Evolutionary conservation across 2,888 invertebrate species (phyloP).

Genomic region (Coelinius sp.): DNA sequence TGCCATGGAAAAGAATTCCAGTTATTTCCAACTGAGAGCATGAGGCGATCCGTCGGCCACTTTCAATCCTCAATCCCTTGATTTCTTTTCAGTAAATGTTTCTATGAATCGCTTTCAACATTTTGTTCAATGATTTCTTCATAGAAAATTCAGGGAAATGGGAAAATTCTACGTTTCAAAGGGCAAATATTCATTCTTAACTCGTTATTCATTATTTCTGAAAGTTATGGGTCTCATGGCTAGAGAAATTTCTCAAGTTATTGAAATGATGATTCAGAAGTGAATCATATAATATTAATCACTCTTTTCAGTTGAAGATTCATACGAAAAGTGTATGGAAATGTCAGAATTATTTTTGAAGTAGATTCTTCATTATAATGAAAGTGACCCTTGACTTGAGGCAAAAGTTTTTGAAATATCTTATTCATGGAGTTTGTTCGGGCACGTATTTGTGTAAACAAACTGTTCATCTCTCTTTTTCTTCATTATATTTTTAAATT

Average conservation of each 20-base stretch:
- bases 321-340: conserved; percentile 3
- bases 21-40: not conserved
- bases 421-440: not conserved
- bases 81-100: no score
- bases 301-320: conserved; percentile 3
- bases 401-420: conserved; percentile 1
- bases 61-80: no score
- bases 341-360: not conserved
- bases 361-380: conserved; percentile 2
- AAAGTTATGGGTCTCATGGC: not conserved
- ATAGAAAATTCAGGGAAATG: no score
- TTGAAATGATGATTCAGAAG: not conserved
- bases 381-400: not conserved
- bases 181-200: no score
- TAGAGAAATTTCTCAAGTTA: not conserved
- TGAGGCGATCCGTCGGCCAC: no score
- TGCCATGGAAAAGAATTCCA: not conserved
- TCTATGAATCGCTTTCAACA: no score
- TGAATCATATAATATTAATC: not conserved
- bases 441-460: not conserved
- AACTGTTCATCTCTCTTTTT: conserved; percentile 30
- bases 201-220: no score
- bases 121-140: no score
- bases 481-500: conserved; percentile 30
- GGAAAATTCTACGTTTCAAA: no score